Evolutionary conservation across 2,888 invertebrate genomes (phyloP).

Genomic region (Zaprionus lineosus): DNA sequence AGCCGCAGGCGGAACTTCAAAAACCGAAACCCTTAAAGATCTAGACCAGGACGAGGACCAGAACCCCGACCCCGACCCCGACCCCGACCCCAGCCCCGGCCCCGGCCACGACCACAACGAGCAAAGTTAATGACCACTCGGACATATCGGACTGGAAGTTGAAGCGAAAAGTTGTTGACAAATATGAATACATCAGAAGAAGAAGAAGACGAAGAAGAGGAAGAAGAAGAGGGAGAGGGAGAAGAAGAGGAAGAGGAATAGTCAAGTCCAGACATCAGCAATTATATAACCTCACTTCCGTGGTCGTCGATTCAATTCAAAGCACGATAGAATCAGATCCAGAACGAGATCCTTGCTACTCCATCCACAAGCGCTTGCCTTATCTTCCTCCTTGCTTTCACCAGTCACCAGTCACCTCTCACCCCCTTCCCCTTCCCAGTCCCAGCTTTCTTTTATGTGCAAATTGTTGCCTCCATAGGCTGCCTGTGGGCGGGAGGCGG

Average conservation of each 20-base stretch:
- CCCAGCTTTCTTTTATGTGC: no score
- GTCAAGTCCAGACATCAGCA: slow-evolving; percentile 3
- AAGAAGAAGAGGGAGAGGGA: not conserved
- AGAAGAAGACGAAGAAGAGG: not conserved
- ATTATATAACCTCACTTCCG: slow-evolving; percentile 18
- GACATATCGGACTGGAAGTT: not conserved
- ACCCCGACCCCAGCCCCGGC: not conserved
- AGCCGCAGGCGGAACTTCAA: no score
- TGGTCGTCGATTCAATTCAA: slow-evolving; percentile 36
- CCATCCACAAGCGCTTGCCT: not conserved
- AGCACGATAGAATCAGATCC: not conserved
- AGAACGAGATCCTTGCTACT: slow-evolving; percentile 14
- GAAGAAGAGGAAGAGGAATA: not conserved
- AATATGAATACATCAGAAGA: not conserved
- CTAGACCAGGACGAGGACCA: no score
- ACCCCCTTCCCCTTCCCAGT: no score
- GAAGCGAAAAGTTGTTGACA: not conserved
- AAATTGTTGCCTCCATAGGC: no score
- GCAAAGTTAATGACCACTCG: not conserved
- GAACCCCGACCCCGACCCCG: no score
- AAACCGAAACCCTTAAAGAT: no score
- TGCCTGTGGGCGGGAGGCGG: no score
- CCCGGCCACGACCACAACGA: not conserved
- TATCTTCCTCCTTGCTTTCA: no score
- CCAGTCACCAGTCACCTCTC: no score